A percentile compares a stretch with the other conserved stretches of the same genome.
Evolutionary conservation across 2,113 vertebrate genomes (phyloP).

Genomic region (Gobiocypris rarus): DNA sequence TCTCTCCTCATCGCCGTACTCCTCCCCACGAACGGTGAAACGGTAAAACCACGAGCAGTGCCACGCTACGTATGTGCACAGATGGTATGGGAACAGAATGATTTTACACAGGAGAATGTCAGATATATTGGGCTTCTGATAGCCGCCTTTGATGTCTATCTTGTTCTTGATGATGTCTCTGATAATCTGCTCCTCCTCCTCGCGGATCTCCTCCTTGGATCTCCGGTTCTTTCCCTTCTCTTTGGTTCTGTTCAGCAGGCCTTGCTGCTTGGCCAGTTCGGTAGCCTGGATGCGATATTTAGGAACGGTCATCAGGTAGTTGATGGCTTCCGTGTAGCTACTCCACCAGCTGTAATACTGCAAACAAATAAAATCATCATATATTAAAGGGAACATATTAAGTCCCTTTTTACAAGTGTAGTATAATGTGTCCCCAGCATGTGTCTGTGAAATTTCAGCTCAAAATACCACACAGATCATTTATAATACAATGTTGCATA

Average conservation of each 20-base stretch:
- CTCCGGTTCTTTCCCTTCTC: conserved; percentile 93
- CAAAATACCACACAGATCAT: no score
- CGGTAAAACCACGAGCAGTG: conserved; percentile 88
- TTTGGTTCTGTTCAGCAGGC: conserved; percentile 89
- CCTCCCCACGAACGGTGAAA: conserved; percentile 88
- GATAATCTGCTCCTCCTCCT: conserved; percentile 95
- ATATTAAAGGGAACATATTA: no score
- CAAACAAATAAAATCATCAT: background rate
- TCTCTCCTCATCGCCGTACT: conserved; percentile 90
- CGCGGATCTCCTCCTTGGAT: conserved; percentile 93
- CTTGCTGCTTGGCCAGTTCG: conserved; percentile 92
- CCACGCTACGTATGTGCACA: conserved; percentile 85
- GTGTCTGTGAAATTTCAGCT: no score
- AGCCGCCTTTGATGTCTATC: conserved; percentile 98
- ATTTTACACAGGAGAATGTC: conserved; percentile 95
- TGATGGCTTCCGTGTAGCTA: conserved; percentile 96
- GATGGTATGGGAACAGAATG: conserved; percentile 85
- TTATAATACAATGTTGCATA: no score
- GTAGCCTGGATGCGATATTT: conserved; percentile 95
- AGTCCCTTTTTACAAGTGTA: no score
- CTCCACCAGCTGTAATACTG: conserved; percentile 99
- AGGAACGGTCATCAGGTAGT: conserved; percentile 91
- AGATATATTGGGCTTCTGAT: conserved; percentile 91
- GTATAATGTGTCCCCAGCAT: no score
- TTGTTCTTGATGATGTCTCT: conserved; percentile 97